Base-by-base conservation (phyloP, 92 coral and sea anemone genomes). In the Actinernus sp. region DNA sequence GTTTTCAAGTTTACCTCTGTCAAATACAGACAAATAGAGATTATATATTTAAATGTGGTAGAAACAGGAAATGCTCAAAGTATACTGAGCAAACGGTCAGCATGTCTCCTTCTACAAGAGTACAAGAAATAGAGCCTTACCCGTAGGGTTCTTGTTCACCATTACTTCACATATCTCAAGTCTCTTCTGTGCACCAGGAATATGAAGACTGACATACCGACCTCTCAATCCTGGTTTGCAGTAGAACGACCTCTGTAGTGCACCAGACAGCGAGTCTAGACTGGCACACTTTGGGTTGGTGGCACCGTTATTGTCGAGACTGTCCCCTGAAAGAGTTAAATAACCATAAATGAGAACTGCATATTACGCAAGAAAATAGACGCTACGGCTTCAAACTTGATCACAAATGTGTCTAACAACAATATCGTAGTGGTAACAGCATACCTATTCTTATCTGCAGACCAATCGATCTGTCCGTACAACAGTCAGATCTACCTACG, bases 121-220 rank as follows among this genome's bases (percentile, higher is more conserved):
- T n/a, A n/a, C n/a, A n/a, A n/a, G n/a, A 41, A 41, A 41, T 22
- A 41, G 20, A n/a, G 20, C 16, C 20, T n/a, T 45, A 45, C 72
- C 72, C 49, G 72, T 47, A 7, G 72, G 72, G 39, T 64, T 64
- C 2, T 57, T 46, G 38, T 64, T 64, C n/a, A 64, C 72, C 2
- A 31, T 45, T 59, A 48, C 72, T 31, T 48, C 72, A 46, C 72
- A 64, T 7, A 49, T 27, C 5, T 27, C 47, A 31, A 64, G 60
- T 29, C 4, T 48, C 59, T 64, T 64, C 16, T 30, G 19, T 0
- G 55, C 23, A 3, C 60, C 72, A 17, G 60, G 60, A 31, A 49
- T 27, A 2, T 59, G 72, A 12, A 64, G 26, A 30, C 49, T 49
- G 3, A 64, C 72, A 17, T 47, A 64, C 13, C 31, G 60, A 0